Conservation (phyloP, 2,888 invertebrate species). For the Lacanobia wlatinum region DNA sequence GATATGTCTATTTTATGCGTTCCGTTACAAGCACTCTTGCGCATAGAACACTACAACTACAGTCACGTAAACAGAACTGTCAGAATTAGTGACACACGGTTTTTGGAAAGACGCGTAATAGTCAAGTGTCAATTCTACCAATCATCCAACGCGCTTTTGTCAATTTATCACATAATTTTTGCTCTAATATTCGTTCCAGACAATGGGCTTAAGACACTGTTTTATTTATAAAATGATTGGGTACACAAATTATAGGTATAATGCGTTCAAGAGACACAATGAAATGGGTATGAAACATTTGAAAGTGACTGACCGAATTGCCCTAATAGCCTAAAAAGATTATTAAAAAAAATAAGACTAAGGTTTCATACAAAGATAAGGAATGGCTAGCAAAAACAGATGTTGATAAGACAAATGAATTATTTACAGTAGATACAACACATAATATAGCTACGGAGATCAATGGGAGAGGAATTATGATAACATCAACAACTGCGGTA, state of each 20-base stretch:
- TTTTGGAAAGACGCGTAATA: background rate
- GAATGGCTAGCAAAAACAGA: conserved; percentile 7
- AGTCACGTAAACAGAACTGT: background rate
- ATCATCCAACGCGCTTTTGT: background rate
- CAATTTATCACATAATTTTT: background rate
- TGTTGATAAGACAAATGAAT: conserved; percentile 3
- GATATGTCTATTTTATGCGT: conserved; percentile 51
- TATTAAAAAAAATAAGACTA: background rate
- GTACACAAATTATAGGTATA: background rate
- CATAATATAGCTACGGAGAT: conserved; percentile 7
- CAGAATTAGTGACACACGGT: background rate
- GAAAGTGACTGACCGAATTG: background rate
- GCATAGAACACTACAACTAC: background rate
- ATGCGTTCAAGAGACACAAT: background rate
- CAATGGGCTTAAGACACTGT: background rate
- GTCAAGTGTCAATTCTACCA: background rate
- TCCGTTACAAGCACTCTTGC: background rate
- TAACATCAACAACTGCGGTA: conserved; percentile 36
- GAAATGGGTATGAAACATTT: background rate
- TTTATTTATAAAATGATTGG: background rate
- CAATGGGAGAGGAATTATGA: conserved; percentile 20
- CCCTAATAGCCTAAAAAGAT: conserved; percentile 12
- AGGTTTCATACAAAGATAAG: conserved; percentile 14
- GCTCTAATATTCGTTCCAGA: background rate
- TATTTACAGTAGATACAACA: conserved; percentile 17